Conservation (phyloP, 2,797 vertebrate species). For the Rallus crepitans region DNA sequence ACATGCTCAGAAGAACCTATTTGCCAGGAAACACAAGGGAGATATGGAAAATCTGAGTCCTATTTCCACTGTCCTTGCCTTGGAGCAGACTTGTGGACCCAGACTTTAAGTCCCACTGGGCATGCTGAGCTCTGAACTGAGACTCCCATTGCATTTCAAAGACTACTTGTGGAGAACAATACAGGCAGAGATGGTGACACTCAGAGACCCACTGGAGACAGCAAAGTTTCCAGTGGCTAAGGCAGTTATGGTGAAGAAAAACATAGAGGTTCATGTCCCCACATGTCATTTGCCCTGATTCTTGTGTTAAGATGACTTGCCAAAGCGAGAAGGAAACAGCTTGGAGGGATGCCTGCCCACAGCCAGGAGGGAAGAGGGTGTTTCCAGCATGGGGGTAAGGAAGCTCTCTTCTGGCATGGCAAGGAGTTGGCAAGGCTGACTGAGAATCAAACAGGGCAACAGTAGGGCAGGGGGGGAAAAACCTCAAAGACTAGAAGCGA, state of each 20-base stretch:
- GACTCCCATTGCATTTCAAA: not conserved
- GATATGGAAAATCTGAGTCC: not conserved
- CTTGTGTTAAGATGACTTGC: not conserved
- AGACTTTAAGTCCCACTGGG: not conserved
- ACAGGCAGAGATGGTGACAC: not conserved
- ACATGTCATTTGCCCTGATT: not conserved
- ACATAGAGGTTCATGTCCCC: not conserved
- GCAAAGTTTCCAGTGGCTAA: not conserved
- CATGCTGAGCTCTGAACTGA: not conserved
- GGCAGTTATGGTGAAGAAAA: not conserved
- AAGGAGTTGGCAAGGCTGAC: slow-evolving; percentile 30
- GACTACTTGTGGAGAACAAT: rapidly evolving
- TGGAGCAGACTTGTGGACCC: not conserved
- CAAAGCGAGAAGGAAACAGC: slow-evolving; percentile 27
- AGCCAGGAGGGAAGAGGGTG: not conserved
- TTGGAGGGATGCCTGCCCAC: slow-evolving; percentile 14
- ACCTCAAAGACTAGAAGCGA: slow-evolving; percentile 15
- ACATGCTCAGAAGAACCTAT: not conserved
- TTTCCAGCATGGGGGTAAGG: not conserved
- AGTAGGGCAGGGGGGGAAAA: not conserved
- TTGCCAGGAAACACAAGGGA: not conserved
- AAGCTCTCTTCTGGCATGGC: slow-evolving; percentile 20
- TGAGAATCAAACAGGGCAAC: slow-evolving; percentile 32
- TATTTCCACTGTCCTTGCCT: not conserved
- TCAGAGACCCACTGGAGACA: rapidly evolving